phyloP scores from a whole-genome alignment of 2,888 invertebrate species.

The Diploptera punctata region DNA sequence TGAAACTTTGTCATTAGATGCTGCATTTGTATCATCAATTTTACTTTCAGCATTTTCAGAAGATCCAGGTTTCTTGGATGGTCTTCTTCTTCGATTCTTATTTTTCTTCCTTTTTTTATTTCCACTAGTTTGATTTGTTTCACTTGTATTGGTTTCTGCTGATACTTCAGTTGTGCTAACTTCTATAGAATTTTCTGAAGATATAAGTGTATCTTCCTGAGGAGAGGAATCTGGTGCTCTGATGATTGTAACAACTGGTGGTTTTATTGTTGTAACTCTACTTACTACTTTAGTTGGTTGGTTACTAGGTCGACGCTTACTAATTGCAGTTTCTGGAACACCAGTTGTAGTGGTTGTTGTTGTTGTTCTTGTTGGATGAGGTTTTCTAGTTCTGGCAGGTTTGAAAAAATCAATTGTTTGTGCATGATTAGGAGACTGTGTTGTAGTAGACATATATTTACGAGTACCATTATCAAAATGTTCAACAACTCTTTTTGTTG shows the following conservation, averaged over 20 bases:
- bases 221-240: conserved; percentile 42
- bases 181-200: background rate
- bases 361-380: conserved; percentile 33
- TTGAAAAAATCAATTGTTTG: background rate
- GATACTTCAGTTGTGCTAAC: background rate
- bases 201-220: background rate
- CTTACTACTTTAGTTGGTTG: conserved; percentile 42
- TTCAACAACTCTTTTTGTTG: background rate
- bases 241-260: conserved; percentile 57
- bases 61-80: conserved; percentile 56
- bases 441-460: too few species aligned
- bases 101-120: conserved; percentile 56
- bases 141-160: conserved; percentile 38
- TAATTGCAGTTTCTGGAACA: background rate
- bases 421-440: background rate
- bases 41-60: conserved; percentile 49
- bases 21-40: conserved; percentile 53
- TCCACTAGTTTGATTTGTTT: background rate
- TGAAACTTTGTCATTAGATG: conserved; percentile 61
- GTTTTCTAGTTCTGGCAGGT: background rate
- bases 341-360: conserved; percentile 47
- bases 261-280: conserved; percentile 49
- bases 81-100: conserved; percentile 53
- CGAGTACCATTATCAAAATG: conserved; percentile 11
- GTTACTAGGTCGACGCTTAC: background rate